Base-by-base conservation (phyloP, 2,888 invertebrate species). In the Amiota minor region DNA sequence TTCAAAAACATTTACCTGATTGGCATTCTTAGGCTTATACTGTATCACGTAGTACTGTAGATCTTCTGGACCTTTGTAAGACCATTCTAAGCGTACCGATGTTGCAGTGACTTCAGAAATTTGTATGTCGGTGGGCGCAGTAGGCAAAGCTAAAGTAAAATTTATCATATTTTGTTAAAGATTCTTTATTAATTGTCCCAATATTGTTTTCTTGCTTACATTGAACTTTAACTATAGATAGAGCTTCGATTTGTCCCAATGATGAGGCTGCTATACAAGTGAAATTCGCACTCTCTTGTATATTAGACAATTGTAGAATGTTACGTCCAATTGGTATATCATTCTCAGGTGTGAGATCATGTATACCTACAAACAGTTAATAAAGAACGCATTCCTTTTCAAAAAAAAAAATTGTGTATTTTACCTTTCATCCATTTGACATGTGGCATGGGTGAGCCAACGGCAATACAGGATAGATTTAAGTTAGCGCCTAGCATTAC, bases 381-480 rank as follows among this genome's bases (percentile, higher is more conserved):
- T 68, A n/a, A 56, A 56, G 11, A 16, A 18, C 8, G 16, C 11
- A 45, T 16, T 46, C 10, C 10, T 56, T 11, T 71, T 47, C 47
- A 4, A 46, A 56, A 69, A 2, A 18, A 11, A n/a, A n/a, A n/a
- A n/a, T n/a, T n/a, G n/a, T n/a, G n/a, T n/a, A n/a, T n/a, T 67
- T 77, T 83, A 92, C 93, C 96, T 91, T 95, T 95, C 80, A 95
- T 93, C 97, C 97, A 97, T 90, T 97, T 97, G 72, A 99, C 98
- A 83, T 94, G 95, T 1, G 99, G 99, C 98, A 99, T 98, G 9
- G 99, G 99, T 0, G 98, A 97, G 20, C 99, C 99, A 47, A 97
- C 96, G 11, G 99, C 99, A 72, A 98, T 97, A 90, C 99, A 99
- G 73, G 97, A 97, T 79, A 99, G 91, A 89, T 97, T 98, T 81